Base-by-base conservation (phyloP, 2,797 vertebrate species). In the Loriculus beryllinus region DNA sequence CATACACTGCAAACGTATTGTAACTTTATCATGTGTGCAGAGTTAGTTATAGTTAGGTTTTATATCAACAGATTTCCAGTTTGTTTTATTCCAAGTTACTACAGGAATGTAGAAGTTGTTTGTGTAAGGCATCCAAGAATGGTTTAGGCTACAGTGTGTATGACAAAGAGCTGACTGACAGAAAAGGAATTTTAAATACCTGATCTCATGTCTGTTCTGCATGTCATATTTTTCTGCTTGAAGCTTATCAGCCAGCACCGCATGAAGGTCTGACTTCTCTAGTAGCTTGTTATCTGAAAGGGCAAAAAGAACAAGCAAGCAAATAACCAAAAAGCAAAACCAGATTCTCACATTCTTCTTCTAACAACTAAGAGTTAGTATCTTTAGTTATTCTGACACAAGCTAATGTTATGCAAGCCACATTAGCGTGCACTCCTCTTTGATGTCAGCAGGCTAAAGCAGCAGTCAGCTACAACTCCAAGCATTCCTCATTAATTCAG, bases 241-340 rank as follows among this genome's bases (percentile, higher is more conserved):
- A 35, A 99, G 98, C 79, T 99, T 98, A 88, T 99, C 99, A 11
- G 98, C 98, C 82, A 99, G 97, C 43, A 99, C 99, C 0, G 98
- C 96, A 91, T 99, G 99, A 70, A 99, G 98, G 95, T 99, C 99
- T 0, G 99, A 98, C 93, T 98, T 99, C 97, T 99, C 99, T 96
- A 99, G 95, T 35, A 99, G 97, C 75, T 98, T 98, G 96, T 99
- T 99, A 98, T 99, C 99, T 99, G 95, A 54, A 88, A 84, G 11
- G 39, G 35, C 48, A 84, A 91, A 60, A 84, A 48, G 12, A 13
- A 3, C 15, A 68, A n/a, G 88, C 67, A 62, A 62, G 31, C 74
- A 31, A 17, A 84, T 10, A 74, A 52, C 11, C 7, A 65, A 68
- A 78, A 48, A 80, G 26, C 22, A 92, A 92, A 88, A 56, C n/a